Evolutionary conservation across 2,113 vertebrate species (phyloP), one percentile per base, ranked within the genome.

Genomic region (Phycodurus eques): DNA sequence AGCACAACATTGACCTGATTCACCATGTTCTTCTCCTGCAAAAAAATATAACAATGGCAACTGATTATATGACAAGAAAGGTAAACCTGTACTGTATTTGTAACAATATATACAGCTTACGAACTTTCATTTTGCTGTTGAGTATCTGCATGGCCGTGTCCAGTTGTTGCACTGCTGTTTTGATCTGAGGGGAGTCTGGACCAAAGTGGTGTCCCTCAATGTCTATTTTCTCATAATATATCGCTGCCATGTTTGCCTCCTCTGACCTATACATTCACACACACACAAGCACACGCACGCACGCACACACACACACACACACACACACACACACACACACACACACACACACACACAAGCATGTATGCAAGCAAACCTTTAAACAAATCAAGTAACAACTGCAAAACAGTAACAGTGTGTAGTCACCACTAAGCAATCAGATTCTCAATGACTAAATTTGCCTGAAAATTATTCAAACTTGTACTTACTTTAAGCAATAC

Each of bases 171-270:
- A 97, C 79, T 44, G 95, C 95, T 0, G 83, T 75, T 73, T 89
- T 92, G 59, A 95, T 84, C 88, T 98, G 91, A 4, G 76, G 77
- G 0, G 97, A 99, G 0, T 70, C 90, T 9, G 97, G 97, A 4
- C 97, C 97, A 0, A 93, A 91, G 81, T 97, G 95, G 81, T 99
- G 97, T 0, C 97, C 97, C 85, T 97, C 94, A 68, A 96, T 94
- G 0, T 99, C 97, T 0, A 98, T 93, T 46, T 94, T 95, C 88
- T 99, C 96, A 0, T 96, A 93, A 86, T 99, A 99, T 35, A 99
- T 90, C 0, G 94, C 95, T 0, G 93, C 95, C 94, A 99, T 94
- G 71, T 94, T 91, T 0, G 94, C 94, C 0, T 88, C 81, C 64
- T 91, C 90, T 35, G 81, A 86, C 15, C 88, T 90, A 35, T 7